Evolutionary conservation across 2,113 vertebrate genomes (phyloP), one percentile per base, ranked within the genome.

Genomic region (Pavo muticus): DNA sequence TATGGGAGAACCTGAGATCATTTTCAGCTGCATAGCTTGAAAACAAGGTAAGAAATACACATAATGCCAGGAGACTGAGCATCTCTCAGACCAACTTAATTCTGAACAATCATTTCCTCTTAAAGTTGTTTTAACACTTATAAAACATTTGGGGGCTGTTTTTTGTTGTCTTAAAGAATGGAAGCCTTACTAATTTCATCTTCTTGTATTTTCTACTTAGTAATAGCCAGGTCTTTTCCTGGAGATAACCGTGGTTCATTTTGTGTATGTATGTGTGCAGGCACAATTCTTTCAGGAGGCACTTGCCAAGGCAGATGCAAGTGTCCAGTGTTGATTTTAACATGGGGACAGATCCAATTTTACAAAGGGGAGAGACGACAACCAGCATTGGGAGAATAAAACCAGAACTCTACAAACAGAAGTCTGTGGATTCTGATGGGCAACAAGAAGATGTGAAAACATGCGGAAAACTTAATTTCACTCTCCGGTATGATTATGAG

Each of bases 371-470:
- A 57, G 99, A 99, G 97, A 99, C 99, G 0, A 99, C 98, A 5
- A 99, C 99, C 54, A 99, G 99, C 97, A 99, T 99, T 24, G 99
- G 99, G 44, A 98, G 99, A 83, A 99, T 99, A 73, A 99, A 99
- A 88, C 99, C 99, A 0, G 99, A 99, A 91, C 98, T 99, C 85
- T 99, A 99, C 97, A 99, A 99, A 80, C 99, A 99, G 97, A 99
- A 98, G 84, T 99, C 99, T 3, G 99, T 99, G 79, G 99, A 99
- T 97, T 99, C 99, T 0, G 99, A 99, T 56, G 99, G 98, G 25
- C 98, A 98, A 40, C 97, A 98, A 78, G 99, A 98, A 80, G 98
- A 98, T 1, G 96, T 98, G 73, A 98, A 99, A 97, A 98, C 98
- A 1, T 99, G 99, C n/a, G 99, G 99, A 44, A 99, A 99, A 95